A percentile compares a stretch with the other conserved stretches of the same genome.
Conservation (phyloP, 2,113 vertebrate genomes). For the Harpagus bidentatus region DNA sequence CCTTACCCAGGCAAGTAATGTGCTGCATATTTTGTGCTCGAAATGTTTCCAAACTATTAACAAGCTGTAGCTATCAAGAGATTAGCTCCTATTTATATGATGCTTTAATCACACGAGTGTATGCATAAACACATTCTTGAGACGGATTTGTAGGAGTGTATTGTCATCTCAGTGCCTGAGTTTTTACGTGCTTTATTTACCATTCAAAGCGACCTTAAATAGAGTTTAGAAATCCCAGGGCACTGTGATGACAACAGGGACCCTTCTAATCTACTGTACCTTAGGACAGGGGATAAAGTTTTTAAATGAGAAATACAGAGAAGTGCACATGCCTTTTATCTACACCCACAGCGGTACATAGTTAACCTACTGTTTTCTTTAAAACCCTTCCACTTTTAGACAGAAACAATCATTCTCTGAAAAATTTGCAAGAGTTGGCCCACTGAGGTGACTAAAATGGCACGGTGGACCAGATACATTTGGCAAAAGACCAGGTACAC, state of each 20-base stretch:
- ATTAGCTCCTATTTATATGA: conserved; percentile 59
- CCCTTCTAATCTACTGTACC: conserved; percentile 2
- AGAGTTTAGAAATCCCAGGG: neutral
- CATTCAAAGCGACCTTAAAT: neutral
- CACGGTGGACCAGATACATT: conserved; percentile 1
- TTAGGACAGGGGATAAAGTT: conserved; percentile 26
- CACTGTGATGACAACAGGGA: neutral
- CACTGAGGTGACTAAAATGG: conserved; percentile 26
- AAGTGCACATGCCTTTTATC: conserved; percentile 41
- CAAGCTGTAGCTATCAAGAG: conserved; percentile 56
- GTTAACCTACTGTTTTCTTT: neutral
- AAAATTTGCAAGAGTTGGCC: neutral
- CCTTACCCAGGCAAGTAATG: conserved; percentile 54
- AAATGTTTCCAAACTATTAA: conserved; percentile 63
- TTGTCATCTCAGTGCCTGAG: neutral
- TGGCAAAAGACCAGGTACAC: conserved; percentile 25
- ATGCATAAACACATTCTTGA: conserved; percentile 50
- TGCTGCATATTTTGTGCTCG: conserved; percentile 69
- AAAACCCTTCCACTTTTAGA: neutral
- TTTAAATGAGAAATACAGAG: conserved; percentile 26
- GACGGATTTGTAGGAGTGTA: neutral
- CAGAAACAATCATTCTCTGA: conserved; percentile 15
- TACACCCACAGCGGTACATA: neutral
- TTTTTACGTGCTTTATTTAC: neutral
- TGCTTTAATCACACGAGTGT: conserved; percentile 42